phyloP scores from a whole-genome alignment of 1,140 invertebrate species.

The Vanessa atalanta region DNA sequence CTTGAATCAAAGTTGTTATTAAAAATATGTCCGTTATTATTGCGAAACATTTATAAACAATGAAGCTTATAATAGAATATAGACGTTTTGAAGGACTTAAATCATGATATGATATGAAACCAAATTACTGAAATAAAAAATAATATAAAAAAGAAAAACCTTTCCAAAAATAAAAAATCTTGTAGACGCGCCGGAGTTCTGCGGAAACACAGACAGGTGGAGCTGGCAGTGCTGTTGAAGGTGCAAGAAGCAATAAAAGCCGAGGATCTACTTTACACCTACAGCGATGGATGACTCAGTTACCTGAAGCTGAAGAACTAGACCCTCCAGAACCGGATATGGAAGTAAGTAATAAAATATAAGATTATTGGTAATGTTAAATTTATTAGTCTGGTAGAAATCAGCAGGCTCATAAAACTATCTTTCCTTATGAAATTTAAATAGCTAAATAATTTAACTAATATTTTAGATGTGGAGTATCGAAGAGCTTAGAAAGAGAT shows the following conservation, averaged over 20 bases:
- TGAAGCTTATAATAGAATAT: no score
- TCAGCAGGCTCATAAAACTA: no score
- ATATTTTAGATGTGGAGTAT: slow-evolving; percentile 84
- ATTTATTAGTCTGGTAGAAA: no score
- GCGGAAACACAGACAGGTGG: slow-evolving; percentile 70
- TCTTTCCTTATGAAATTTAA: background rate
- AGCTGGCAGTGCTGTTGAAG: slow-evolving; percentile 67
- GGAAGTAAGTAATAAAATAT: slow-evolving; percentile 58
- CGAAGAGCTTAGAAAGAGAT: slow-evolving; percentile 84
- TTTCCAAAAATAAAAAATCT: slow-evolving; percentile 19
- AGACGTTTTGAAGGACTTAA: background rate
- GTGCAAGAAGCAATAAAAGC: slow-evolving; percentile 69
- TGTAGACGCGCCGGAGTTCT: slow-evolving; percentile 70
- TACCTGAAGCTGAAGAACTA: slow-evolving; percentile 79
- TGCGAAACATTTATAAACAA: no score
- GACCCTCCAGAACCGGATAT: slow-evolving; percentile 73
- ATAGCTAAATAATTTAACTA: slow-evolving; percentile 7
- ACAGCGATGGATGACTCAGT: slow-evolving; percentile 86
- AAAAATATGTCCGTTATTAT: no score
- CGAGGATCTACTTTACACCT: slow-evolving; percentile 84
- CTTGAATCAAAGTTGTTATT: background rate
- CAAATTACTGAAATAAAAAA: background rate
- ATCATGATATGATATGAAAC: background rate
- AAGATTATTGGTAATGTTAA: background rate
- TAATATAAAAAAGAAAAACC: background rate